Evolutionary conservation across 1,140 invertebrate species (phyloP), one percentile per base, ranked within the genome.

Genomic region (Leptopilina clavipes): DNA sequence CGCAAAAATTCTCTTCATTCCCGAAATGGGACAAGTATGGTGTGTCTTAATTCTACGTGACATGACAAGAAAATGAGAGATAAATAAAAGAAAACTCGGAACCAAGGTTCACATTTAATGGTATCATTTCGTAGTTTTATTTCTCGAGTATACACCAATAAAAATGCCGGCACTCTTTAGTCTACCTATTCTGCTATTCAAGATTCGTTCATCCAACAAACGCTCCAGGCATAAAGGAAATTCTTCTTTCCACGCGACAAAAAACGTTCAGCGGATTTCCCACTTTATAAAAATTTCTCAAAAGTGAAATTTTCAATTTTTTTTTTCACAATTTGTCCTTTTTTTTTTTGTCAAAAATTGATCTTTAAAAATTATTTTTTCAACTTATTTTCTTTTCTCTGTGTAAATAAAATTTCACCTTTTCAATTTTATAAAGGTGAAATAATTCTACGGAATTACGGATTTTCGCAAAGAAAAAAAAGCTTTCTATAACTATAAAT

Each of bases 1-100:
- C 48, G 25, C 72, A 54, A 31, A 31, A 65, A 65, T 22, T 65
- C 22, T 65, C 10, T n/a, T 77, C 5, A 31, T 45, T 22, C 22
- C 25, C 70, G 19, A 43, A 75, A 56, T 45, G 65, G 18, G 70
- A 72, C 73, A 77, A 19, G 12, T 44, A 71, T 83, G 81, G 37
- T 40, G 82, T 83, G 85, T 80, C 80, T 89, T 89, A 87, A 84
- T 88, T 83, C 87, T 87, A 85, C 85, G 65, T 75, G 80, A 80
- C 76, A 56, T 76, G 56, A 76, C 12, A 74, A 74, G 54, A 44
- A 18, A 76, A 65, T 45, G 37, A 74, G 70, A 76, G 72, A 72
- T 70, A 79, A 76, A 76, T 72, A 79, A 76, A 65, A 65, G 59
- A 65, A 65, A 65, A 65, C 59, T 65, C 59, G 59, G 59, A 65